Base-by-base conservation (phyloP, 2,113 vertebrate genomes). In the Rissa tridactyla region DNA sequence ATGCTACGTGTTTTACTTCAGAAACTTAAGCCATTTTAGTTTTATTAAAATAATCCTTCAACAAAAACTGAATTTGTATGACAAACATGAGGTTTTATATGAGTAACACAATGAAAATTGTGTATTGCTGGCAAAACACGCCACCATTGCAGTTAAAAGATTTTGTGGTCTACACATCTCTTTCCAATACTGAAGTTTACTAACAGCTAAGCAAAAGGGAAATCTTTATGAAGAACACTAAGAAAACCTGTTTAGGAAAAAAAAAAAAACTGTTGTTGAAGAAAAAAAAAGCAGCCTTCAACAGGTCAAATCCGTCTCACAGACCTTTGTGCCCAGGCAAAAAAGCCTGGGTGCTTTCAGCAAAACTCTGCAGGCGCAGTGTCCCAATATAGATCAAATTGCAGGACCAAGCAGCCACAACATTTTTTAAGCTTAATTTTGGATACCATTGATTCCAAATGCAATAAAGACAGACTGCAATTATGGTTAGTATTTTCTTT, bases 1-100 rank as follows among this genome's bases (percentile, higher is more conserved):
- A 97, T 91, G 92, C 96, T 96, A 73, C 26, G 26, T 76, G 96
- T 88, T 98, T 94, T 86, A 94, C 72, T 78, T 87, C 79, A 76
- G 95, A 96, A 89, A 97, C 93, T 88, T 96, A 49, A 95, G 94
- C 86, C 68, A 86, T 94, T 98, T 97, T 42, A 86, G 92, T 88
- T 95, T 97, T 94, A 93, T 87, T 93, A 90, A 97, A 96, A 88
- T 78, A 93, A 91, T 84, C 51, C 81, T 82, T 95, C 91, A 76
- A 65, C 51, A 72, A 70, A 90, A 91, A 21, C 49, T 21, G 68
- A 38, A 42, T 62, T 62, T 5, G 3, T 72, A 69, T 3, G 44
- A 90, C 61, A 91, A 93, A 82, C 64, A 38, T 7, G 66, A 91
- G 68, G 36, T 77, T 90, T 86, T 66, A 36, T 42, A 83, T 23